A percentile compares a stretch with the other conserved stretches of the same genome.
These are phyloP conservation scores for Itoplectis maculator DNA, from an alignment of 2,888 invertebrate genomes.

Conservation along the genomic window DNA sequence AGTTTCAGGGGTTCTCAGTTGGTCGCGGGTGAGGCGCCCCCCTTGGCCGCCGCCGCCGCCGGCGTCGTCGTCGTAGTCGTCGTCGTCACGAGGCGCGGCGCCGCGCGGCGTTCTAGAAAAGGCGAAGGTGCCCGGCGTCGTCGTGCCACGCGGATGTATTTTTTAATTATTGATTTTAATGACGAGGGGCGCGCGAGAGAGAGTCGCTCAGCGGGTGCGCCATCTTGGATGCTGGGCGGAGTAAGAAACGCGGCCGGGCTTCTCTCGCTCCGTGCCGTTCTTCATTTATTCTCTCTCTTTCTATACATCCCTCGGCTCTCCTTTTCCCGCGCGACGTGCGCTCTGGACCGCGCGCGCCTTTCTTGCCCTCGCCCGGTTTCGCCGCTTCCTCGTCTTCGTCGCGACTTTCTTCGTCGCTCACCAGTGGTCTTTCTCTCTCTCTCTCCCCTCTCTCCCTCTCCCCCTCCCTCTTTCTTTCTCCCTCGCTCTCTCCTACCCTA, in stretches of 20 bases:
- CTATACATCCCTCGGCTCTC: conserved; percentile 65
- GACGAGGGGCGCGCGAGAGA: conserved; percentile 79
- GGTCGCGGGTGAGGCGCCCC: conserved; percentile 55
- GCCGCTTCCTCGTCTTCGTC: conserved; percentile 50
- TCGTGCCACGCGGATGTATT: conserved; percentile 82
- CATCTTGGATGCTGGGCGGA: conserved; percentile 85
- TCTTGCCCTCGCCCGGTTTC: conserved; percentile 57
- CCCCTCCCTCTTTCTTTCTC: conserved; percentile 41
- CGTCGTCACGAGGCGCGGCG: too few species aligned
- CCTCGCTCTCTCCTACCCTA: conserved; percentile 70
- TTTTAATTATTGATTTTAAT: conserved; percentile 85
- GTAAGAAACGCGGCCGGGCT: conserved; percentile 80
- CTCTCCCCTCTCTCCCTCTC: conserved; percentile 51
- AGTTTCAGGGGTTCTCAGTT: conserved; percentile 73
- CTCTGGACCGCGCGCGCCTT: conserved; percentile 57
- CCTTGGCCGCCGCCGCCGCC: conserved; percentile 52
- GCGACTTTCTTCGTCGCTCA: conserved; percentile 36
- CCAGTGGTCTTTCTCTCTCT: conserved; percentile 36
- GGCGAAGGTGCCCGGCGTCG: conserved; percentile 76
- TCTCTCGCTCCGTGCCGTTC: conserved; percentile 68
- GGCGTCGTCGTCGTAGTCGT: conserved; percentile 51
- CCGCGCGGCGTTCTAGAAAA: conserved; percentile 81
- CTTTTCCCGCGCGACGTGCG: conserved; percentile 53
- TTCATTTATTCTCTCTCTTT: conserved; percentile 65
- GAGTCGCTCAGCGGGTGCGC: conserved; percentile 80